phyloP scores from a whole-genome alignment of 64 coral and sea anemone species.

The Pachyseris speciosa region DNA sequence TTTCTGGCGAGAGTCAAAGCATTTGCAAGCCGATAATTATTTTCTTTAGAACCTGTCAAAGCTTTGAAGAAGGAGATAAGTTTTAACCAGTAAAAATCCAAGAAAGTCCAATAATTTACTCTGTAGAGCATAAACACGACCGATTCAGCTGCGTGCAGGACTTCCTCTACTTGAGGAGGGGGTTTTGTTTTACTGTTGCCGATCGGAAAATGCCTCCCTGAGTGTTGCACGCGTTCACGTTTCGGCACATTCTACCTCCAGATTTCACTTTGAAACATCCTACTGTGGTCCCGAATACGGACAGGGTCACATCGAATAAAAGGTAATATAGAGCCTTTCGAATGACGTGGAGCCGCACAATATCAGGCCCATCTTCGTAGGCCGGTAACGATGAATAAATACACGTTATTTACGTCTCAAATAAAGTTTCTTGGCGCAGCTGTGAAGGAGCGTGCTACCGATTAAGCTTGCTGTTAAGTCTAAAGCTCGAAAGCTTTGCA shows the following conservation, averaged over 20 bases:
- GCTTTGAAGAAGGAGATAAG: slow-evolving; percentile 39
- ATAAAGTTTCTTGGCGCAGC: neutral
- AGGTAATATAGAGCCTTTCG: neutral
- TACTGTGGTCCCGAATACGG: neutral
- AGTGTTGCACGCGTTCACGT: neutral
- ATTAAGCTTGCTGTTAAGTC: neutral
- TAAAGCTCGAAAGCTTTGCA: neutral
- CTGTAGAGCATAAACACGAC: slow-evolving; percentile 8
- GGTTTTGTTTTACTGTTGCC: neutral
- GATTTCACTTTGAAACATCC: neutral
- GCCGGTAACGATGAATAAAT: neutral
- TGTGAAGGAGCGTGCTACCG: neutral
- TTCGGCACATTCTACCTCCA: neutral
- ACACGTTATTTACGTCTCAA: neutral
- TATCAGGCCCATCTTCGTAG: neutral
- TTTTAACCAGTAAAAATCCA: slow-evolving; percentile 48
- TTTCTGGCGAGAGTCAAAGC: slow-evolving; percentile 28
- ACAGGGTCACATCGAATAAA: neutral
- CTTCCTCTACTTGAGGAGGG: slow-evolving; percentile 8
- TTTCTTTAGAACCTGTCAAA: slow-evolving; percentile 40
- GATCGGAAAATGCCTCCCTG: neutral
- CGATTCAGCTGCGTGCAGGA: neutral
- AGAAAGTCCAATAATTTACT: slow-evolving; percentile 15
- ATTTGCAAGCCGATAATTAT: slow-evolving; percentile 9
- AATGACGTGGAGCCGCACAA: neutral